Conservation (phyloP, 2,888 invertebrate genomes). For the Pomacea canaliculata region DNA sequence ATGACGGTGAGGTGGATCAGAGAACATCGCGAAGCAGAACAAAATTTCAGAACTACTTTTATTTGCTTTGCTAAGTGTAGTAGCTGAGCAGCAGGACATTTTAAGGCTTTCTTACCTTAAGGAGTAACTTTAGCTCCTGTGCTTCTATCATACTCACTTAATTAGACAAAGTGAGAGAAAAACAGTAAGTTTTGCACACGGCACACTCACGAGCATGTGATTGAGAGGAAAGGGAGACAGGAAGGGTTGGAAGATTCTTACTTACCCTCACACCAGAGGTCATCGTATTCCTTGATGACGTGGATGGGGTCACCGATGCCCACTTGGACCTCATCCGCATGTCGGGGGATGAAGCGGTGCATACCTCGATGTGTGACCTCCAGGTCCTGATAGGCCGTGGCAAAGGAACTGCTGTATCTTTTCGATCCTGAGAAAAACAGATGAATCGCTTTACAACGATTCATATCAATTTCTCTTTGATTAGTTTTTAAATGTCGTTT, state of each 20-base stretch:
- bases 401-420: constrained; percentile 36
- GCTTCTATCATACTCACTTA: too few relatives aligned
- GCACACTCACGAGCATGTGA: too few relatives aligned
- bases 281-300: constrained; percentile 88
- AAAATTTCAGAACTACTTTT: not conserved
- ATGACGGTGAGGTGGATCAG: not conserved
- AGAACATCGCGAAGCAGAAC: not conserved
- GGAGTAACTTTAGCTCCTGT: too few relatives aligned
- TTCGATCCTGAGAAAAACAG: constrained; percentile 35
- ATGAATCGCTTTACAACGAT: not conserved
- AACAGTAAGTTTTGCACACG: too few relatives aligned
- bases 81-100: too few relatives aligned
- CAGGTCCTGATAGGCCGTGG: constrained; percentile 75
- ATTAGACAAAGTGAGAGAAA: too few relatives aligned
- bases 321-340: constrained; percentile 94
- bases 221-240: too few relatives aligned
- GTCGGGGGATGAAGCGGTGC: constrained; percentile 95
- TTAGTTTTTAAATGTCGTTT: not conserved
- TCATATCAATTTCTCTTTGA: not conserved
- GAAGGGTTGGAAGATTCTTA: too few relatives aligned
- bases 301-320: constrained; percentile 98
- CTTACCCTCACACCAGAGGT: constrained; percentile 96
- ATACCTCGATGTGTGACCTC: constrained; percentile 96
- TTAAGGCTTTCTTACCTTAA: too few relatives aligned
- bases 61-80: too few relatives aligned